A percentile compares a stretch with the other conserved stretches of the same genome.
phyloP scores from a whole-genome alignment of 2,113 vertebrate genomes.

The Nicator chloris region DNA sequence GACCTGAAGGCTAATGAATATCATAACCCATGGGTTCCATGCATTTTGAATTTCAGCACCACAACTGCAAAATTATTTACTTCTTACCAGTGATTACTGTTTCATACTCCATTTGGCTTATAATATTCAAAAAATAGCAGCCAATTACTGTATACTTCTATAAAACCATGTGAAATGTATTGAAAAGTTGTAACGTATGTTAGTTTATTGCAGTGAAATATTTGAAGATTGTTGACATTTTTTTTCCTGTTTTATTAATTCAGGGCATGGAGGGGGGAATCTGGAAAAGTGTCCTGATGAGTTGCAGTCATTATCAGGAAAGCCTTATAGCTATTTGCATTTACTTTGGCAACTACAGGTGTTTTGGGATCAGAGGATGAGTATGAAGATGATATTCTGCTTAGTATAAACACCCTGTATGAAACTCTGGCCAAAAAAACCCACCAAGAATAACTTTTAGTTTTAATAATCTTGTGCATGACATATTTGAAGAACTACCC shows the following conservation, averaged over 20 bases:
- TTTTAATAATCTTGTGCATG: constrained; percentile 56
- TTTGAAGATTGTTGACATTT: not conserved
- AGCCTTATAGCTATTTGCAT: constrained; percentile 58
- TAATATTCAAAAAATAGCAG: not conserved
- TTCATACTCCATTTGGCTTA: not conserved
- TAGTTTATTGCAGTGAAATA: not conserved
- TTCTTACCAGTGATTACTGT: not conserved
- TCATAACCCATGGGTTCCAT: not conserved
- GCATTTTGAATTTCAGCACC: not conserved
- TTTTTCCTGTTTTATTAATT: not conserved
- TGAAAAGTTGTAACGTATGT: not conserved
- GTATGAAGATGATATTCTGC: constrained; percentile 40
- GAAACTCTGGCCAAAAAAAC: not conserved
- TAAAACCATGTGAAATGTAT: not conserved
- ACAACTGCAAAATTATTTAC: not conserved
- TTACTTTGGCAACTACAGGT: constrained; percentile 64
- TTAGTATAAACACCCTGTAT: not conserved
- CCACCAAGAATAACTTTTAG: not conserved
- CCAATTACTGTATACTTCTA: not conserved
- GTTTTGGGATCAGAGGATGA: constrained; percentile 46
- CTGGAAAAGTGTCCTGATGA: constrained; percentile 50
- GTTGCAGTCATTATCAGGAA: constrained; percentile 23
- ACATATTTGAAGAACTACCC: constrained; percentile 54
- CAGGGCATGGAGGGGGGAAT: not conserved
- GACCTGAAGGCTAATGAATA: not conserved